phyloP scores from a whole-genome alignment of 1,140 invertebrate genomes.

The Gonioctena quinquepunctata region DNA sequence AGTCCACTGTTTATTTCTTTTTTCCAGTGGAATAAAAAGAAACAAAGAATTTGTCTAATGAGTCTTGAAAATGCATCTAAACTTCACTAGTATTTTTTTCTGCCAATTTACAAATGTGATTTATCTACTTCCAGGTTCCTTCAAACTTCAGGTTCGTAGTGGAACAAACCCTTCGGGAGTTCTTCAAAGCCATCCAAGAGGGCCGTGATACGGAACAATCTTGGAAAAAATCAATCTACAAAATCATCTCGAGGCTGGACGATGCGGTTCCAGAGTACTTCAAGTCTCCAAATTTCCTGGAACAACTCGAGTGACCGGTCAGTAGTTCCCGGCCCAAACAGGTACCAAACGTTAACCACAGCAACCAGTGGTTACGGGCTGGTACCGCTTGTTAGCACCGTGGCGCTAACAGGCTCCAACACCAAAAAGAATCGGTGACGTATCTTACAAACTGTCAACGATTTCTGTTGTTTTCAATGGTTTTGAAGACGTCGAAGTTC shows the following conservation, averaged over 20 bases:
- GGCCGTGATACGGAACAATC: conserved; percentile 97
- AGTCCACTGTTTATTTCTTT: no score
- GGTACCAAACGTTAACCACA: conserved; percentile 23
- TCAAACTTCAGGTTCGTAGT: conserved; percentile 95
- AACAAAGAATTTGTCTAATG: no score
- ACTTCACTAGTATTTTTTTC: no score
- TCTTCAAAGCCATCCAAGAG: conserved; percentile 95
- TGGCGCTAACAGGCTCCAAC: conserved; percentile 25
- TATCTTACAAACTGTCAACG: conserved; percentile 47
- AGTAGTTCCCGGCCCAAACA: conserved; percentile 29
- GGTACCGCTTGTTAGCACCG: conserved; percentile 30
- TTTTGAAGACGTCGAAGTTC: conserved; percentile 37
- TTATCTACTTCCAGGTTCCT: conserved; percentile 96
- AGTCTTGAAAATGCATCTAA: no score
- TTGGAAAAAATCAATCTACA: conserved; percentile 99
- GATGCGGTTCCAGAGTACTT: conserved; percentile 99
- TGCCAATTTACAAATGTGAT: no score
- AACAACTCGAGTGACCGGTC: conserved; percentile 88
- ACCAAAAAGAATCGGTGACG: conserved; percentile 52
- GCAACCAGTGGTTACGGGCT: conserved; percentile 27
- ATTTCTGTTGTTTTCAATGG: conserved; percentile 41
- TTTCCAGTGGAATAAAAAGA: no score
- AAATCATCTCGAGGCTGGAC: conserved; percentile 98
- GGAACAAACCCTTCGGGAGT: conserved; percentile 95
- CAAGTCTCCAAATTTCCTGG: conserved; percentile 98